These are phyloP conservation scores for Epirrhoe tristata DNA, from an alignment of 2,888 invertebrate species.

Conservation along the genomic window DNA sequence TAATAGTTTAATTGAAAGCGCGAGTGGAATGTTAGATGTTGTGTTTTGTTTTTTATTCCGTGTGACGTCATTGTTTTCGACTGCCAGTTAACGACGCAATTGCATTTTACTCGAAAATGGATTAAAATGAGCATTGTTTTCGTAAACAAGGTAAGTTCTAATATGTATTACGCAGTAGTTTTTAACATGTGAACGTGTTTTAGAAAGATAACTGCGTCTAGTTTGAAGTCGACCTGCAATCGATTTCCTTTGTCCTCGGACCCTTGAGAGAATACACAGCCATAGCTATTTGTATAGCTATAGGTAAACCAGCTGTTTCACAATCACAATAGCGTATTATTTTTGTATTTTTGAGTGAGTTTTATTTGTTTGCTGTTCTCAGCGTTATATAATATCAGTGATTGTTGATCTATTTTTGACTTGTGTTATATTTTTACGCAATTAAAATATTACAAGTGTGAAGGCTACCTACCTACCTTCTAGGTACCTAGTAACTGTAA, in stretches of 20 bases:
- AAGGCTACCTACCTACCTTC: neutral
- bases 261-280: slow-evolving; percentile 52
- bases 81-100: slow-evolving; percentile 87
- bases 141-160: slow-evolving; percentile 69
- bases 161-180: slow-evolving; percentile 51
- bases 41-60: slow-evolving; percentile 69
- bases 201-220: slow-evolving; percentile 41
- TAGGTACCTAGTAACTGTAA: neutral
- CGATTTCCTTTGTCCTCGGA: slow-evolving; percentile 84
- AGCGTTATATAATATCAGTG: slow-evolving; percentile 21
- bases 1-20: slow-evolving; percentile 55
- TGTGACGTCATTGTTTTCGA: slow-evolving; percentile 87
- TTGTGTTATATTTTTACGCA: neutral
- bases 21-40: slow-evolving; percentile 65
- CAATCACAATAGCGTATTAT: slow-evolving; percentile 48
- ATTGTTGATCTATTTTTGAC: slow-evolving; percentile 12
- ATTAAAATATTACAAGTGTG: neutral
- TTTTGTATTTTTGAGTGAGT: neutral
- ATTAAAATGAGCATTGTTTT: slow-evolving; percentile 79
- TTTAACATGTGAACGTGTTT: slow-evolving; percentile 37
- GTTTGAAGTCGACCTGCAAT: slow-evolving; percentile 60
- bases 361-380: slow-evolving; percentile 8
- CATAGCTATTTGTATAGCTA: slow-evolving; percentile 43
- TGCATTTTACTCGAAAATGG: slow-evolving; percentile 81
- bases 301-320: slow-evolving; percentile 70